Conservation (phyloP, 2,797 vertebrate genomes). For the Cebuella pygmaea region DNA sequence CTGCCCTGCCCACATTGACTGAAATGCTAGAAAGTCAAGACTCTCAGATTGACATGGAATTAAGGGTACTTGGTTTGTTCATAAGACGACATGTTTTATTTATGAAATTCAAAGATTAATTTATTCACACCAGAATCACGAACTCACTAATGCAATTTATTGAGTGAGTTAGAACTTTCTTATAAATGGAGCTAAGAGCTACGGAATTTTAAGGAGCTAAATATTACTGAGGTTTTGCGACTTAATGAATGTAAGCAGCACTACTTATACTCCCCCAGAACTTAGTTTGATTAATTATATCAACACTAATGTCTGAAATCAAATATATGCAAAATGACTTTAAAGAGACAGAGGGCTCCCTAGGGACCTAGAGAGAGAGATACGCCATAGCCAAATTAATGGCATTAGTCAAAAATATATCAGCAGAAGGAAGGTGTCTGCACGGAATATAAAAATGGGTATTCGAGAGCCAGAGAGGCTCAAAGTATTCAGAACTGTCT, state of each 20-base stretch:
- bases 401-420: background rate
- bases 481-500: background rate
- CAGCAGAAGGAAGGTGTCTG: background rate
- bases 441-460: background rate
- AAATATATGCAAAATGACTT: constrained; percentile 30
- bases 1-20: background rate
- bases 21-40: background rate
- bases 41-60: background rate
- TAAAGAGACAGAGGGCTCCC: constrained; percentile 17
- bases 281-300: constrained; percentile 35
- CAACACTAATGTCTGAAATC: constrained; percentile 42
- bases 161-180: constrained; percentile 46
- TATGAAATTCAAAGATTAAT: constrained; percentile 51
- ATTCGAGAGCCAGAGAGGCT: background rate
- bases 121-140: background rate
- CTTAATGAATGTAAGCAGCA: background rate
- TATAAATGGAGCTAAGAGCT: background rate
- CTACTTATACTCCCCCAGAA: background rate
- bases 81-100: constrained; percentile 29
- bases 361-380: background rate
- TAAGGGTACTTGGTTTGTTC: background rate
- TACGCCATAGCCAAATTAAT: background rate
- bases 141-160: constrained; percentile 35
- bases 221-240: background rate
- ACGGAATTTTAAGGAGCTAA: constrained; percentile 42